Evolutionary conservation across 2,797 vertebrate species (phyloP), one percentile per base, ranked within the genome.

Genomic region (Adelosebastes latens): DNA sequence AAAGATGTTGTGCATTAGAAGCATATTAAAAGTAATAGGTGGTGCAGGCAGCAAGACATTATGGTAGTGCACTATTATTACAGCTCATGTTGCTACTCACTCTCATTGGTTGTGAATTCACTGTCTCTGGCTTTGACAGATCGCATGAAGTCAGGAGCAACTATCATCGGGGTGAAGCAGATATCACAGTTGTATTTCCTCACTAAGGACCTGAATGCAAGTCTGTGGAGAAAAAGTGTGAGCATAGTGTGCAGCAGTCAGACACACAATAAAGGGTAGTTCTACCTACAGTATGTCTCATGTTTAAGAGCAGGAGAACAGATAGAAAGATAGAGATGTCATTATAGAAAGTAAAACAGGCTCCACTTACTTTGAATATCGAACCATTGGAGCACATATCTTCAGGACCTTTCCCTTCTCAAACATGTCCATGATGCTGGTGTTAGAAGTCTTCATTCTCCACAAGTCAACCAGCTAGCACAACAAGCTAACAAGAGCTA

Each of bases 101-200:
- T 92, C 89, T 94, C 92, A 80, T 96, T 98, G 61, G 97, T 99
- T 13, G 99, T 99, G 93, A 99, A 98, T 95, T 99, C 98, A 49
- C 97, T 99, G 94, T 99, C 96, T 95, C 99, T 97, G 81, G 99
- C 99, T 97, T 99, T 99, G 71, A 95, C 82, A 67, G 99, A 99
- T 83, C 95, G 94, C 93, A 99, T 94, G 91, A 99, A 99, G 92
- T 99, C 98, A 55, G 97, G 94, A 12, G 98, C 98, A 72, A 99
- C 95, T 52, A 99, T 99, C 98, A 99, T 99, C 6, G 98, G 99
- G 3, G 97, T 99, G 75, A 98, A 99, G 93, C 99, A 99, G 55
- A 99, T 89, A 83, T 99, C 98, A 29, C 98, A 99, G 81, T 84
- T 75, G 85, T 99, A 99, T 79, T 96, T 99, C 87, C 98, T 96